phyloP scores from a whole-genome alignment of 2,113 vertebrate species.

The Sinocyclocheilus maitianheensis region DNA sequence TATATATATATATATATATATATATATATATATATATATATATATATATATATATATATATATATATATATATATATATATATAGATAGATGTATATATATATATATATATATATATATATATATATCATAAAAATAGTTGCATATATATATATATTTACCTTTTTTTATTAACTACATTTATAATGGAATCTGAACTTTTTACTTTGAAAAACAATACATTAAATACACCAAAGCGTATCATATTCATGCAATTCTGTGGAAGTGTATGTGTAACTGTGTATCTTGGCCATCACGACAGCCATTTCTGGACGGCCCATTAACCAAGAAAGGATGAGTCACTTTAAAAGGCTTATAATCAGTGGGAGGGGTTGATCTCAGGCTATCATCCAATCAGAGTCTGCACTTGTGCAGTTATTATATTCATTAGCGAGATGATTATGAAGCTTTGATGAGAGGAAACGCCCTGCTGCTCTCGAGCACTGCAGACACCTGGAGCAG shows the following conservation, averaged over 20 bases:
- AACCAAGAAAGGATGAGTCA: conserved; percentile 57
- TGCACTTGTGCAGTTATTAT: conserved; percentile 70
- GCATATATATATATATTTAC: no score
- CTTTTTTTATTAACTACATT: no score
- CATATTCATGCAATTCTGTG: neutral
- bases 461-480: conserved; percentile 57
- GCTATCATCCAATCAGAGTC: conserved; percentile 62
- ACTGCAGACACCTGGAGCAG: conserved; percentile 29
- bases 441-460: conserved; percentile 71
- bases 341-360: conserved; percentile 67
- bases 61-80: no score
- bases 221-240: neutral
- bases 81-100: no score
- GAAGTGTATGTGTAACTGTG: neutral
- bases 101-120: no score
- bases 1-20: no score
- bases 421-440: conserved; percentile 76
- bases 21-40: no score
- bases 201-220: neutral
- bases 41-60: no score
- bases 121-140: no score
- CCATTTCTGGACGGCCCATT: conserved; percentile 48
- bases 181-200: neutral
- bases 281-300: conserved; percentile 4
- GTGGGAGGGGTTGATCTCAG: conserved; percentile 61